These are phyloP conservation scores for Centropus bengalensis DNA, from an alignment of 2,113 vertebrate species.

Conservation along the genomic window DNA sequence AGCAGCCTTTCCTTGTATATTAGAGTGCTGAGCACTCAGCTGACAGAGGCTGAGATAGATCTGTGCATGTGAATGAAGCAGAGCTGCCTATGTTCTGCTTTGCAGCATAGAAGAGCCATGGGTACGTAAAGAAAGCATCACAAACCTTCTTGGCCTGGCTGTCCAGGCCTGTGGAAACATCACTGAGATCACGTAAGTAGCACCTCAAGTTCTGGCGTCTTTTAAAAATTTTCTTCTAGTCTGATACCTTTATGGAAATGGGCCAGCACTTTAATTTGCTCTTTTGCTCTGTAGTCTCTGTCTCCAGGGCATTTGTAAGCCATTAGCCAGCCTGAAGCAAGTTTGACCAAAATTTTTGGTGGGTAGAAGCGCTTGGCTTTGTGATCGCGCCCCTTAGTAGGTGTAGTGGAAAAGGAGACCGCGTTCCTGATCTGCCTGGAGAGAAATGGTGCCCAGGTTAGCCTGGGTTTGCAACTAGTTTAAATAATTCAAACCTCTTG, in stretches of 20 bases:
- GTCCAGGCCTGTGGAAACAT: slow-evolving; percentile 51
- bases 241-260: neutral
- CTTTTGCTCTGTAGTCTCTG: neutral
- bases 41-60: neutral
- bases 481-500: neutral
- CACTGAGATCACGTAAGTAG: slow-evolving; percentile 72
- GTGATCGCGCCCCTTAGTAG: fast-evolving
- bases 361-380: neutral
- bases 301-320: neutral
- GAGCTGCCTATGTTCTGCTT: neutral
- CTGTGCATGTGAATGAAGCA: neutral
- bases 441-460: neutral
- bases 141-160: slow-evolving; percentile 55
- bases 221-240: neutral
- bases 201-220: neutral
- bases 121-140: slow-evolving; percentile 55
- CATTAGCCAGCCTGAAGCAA: neutral
- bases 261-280: neutral
- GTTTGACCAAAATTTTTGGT: neutral
- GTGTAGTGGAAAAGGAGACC: neutral
- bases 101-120: slow-evolving; percentile 81
- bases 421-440: neutral
- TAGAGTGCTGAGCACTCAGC: neutral
- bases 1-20: neutral
- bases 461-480: neutral